Percentiles rank a stretch among this genome's conserved stretches.
These are phyloP conservation scores for Drosophila hamatofila DNA, from an alignment of 2,888 invertebrate species.

Conservation along the genomic window DNA sequence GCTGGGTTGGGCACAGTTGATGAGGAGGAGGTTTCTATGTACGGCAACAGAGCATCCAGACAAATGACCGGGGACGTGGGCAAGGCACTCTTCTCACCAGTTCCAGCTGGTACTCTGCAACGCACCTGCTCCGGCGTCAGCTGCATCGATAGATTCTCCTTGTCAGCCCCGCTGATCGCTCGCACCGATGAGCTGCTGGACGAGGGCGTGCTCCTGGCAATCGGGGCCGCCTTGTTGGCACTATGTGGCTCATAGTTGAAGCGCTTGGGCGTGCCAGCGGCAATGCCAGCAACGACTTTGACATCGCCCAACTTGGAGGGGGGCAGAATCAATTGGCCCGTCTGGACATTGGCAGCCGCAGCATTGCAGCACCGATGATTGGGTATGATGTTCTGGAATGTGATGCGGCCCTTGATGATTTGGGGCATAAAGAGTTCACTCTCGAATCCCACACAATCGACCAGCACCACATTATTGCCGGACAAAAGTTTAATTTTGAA, in stretches of 20 bases:
- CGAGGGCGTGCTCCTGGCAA: conserved; percentile 62
- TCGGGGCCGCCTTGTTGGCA: conserved; percentile 30
- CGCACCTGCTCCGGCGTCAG: conserved; percentile 58
- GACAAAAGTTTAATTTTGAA: conserved; percentile 77
- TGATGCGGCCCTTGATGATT: conserved; percentile 77
- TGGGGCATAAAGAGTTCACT: conserved; percentile 81
- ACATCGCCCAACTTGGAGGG: conserved; percentile 12
- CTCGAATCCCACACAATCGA: conserved; percentile 73
- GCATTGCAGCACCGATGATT: conserved; percentile 72
- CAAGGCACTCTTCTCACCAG: background rate
- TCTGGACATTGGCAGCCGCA: conserved; percentile 27
- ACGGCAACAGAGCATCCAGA: background rate
- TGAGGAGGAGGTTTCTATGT: conserved; percentile 1
- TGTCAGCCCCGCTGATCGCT: conserved; percentile 1
- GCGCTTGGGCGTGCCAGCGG: conserved; percentile 20
- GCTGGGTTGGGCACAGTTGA: background rate
- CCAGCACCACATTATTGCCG: conserved; percentile 75
- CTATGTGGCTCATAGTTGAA: background rate
- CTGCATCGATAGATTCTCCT: conserved; percentile 47
- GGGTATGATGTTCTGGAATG: conserved; percentile 76
- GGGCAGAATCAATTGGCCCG: conserved; percentile 25
- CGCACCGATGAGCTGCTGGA: conserved; percentile 5
- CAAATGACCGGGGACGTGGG: background rate
- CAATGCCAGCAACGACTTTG: background rate
- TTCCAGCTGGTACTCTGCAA: background rate